These are phyloP conservation scores for Empidonax alnorum DNA, from an alignment of 2,113 vertebrate species.

Conservation along the genomic window DNA sequence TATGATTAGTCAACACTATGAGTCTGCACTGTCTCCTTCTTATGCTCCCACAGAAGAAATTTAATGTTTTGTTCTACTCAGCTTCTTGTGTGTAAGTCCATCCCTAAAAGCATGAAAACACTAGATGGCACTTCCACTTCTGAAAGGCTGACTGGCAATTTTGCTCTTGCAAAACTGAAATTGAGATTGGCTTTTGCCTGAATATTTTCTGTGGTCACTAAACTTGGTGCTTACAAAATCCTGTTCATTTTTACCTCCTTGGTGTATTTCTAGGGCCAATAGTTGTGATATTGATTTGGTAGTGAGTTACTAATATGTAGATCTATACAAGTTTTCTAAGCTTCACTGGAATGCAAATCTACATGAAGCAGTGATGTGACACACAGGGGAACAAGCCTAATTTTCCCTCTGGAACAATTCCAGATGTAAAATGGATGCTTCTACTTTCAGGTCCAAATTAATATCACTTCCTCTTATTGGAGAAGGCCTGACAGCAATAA, in stretches of 20 bases:
- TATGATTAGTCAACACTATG: background rate
- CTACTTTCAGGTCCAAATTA: background rate
- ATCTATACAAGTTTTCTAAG: background rate
- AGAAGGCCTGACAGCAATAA: background rate
- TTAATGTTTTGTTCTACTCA: background rate
- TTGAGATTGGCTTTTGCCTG: background rate
- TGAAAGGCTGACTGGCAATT: background rate
- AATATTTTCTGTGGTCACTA: background rate
- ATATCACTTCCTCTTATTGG: background rate
- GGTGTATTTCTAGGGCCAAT: background rate
- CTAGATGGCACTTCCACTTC: background rate
- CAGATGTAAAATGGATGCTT: background rate
- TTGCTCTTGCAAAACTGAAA: background rate
- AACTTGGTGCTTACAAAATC: background rate
- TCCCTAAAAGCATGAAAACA: background rate
- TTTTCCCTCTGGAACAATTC: background rate
- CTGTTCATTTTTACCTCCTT: background rate
- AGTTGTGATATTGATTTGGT: background rate
- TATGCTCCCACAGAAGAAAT: background rate
- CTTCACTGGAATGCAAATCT: background rate
- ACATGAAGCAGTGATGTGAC: background rate
- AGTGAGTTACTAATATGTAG: background rate
- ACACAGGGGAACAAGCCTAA: background rate
- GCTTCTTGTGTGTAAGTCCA: background rate
- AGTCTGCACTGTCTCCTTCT: background rate